Percentiles rank a stretch among this genome's conserved stretches.
Evolutionary conservation across 2,888 invertebrate genomes (phyloP).

Genomic region (Amaurobius ferox): DNA sequence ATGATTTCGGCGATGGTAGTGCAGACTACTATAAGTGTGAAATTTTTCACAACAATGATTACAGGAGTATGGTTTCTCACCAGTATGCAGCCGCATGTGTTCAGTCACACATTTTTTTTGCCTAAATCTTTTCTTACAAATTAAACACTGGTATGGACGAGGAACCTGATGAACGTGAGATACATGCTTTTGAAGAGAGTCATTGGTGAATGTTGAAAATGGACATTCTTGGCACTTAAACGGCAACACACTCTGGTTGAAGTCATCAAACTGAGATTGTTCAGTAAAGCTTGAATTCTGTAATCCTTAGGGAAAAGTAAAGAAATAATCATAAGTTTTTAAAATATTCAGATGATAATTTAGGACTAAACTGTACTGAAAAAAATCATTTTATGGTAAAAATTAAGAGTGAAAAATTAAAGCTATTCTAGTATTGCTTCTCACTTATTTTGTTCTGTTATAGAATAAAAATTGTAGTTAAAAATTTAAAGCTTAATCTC

Average conservation of each 20-base stretch:
- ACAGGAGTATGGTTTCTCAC: slow-evolving; percentile 21
- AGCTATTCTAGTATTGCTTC: no score
- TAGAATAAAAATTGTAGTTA: no score
- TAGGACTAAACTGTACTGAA: no score
- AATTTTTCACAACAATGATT: neutral
- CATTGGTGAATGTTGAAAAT: neutral
- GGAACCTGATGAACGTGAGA: neutral
- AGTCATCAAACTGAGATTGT: neutral
- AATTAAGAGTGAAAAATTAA: no score
- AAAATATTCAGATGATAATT: no score
- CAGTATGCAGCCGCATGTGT: slow-evolving; percentile 21
- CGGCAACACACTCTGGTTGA: neutral
- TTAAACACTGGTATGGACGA: neutral
- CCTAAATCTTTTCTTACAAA: slow-evolving; percentile 8
- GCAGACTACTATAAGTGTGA: slow-evolving; percentile 18
- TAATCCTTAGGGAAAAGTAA: neutral
- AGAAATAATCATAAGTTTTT: neutral
- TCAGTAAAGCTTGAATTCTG: neutral
- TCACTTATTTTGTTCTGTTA: no score
- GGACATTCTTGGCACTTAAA: neutral
- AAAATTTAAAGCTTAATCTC: no score
- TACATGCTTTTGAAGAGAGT: neutral
- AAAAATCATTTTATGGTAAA: no score
- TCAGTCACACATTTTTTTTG: slow-evolving; percentile 17
- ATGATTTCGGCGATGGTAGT: slow-evolving; percentile 20